Base-by-base conservation (phyloP, 2,888 invertebrate genomes). In the Melieria picta region DNA sequence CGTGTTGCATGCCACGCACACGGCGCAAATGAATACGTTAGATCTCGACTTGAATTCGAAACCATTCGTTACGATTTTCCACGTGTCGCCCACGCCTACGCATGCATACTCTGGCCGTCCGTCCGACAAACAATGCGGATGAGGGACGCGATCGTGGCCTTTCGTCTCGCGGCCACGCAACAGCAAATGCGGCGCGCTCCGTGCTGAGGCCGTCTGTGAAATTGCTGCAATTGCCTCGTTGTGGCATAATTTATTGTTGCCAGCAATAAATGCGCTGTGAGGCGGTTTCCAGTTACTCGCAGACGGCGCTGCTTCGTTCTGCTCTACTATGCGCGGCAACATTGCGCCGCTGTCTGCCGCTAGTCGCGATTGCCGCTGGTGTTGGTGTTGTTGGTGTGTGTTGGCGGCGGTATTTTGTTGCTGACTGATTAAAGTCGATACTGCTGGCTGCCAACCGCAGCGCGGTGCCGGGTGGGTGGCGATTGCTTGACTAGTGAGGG, bases 391-490 rank as follows among this genome's bases (percentile, higher is more conserved):
- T 47, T 67, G 72, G 72, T 30, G 65, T 70, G 68, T 63, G 68
- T 69, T 64, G 65, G 50, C 11, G 50, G 50, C 7, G 50, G 50
- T 50, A 50, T 52, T 6, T 52, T 52, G 52, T 52, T 52, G 13
- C 52, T 52, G 72, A 75, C 73, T 73, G 72, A 75, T 73, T 73
- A 69, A 68, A 72, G 69, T 72, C 73, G 73, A 75, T 75, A 72
- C 69, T 71, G 70, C 60, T 69, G 63, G 72, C 61, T 72, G 60
- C 30, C 30, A 30, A 30, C 30, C 30, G 30, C 30, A 30, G 3
- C 16, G 16, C 30, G 3, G 30, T 30, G 30, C 30, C 2, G 30
- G 30, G 30, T 30, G 30, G 30, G 30, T 30, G 30, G 30, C 30
- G 30, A 30, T 30, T 2, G 30, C 2, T 30, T 30, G 30, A 30